A percentile compares a stretch with the other conserved stretches of the same genome.
Evolutionary conservation across 2,888 invertebrate genomes (phyloP).

Genomic region (Drosophila hamatofila): DNA sequence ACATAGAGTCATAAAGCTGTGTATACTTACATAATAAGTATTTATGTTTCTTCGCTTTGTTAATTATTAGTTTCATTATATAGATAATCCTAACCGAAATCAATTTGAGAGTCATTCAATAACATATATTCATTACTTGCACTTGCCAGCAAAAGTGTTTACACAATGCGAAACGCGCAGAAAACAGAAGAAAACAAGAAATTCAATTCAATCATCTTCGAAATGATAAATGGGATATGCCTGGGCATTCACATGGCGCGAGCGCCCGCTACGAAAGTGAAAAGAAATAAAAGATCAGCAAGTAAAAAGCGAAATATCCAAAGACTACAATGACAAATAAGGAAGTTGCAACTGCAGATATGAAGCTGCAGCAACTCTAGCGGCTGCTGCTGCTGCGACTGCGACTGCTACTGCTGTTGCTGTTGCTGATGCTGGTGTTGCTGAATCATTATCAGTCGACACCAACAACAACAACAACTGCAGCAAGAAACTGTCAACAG

Average conservation of each 20-base stretch:
- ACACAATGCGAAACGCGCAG: constrained; percentile 42
- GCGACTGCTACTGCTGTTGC: not conserved
- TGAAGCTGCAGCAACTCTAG: constrained; percentile 8
- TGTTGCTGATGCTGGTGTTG: constrained; percentile 35
- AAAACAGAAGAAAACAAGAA: constrained; percentile 37
- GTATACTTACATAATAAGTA: not conserved
- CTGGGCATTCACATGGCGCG: constrained; percentile 22
- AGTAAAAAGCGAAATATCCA: constrained; percentile 49
- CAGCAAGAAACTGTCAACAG: constrained; percentile 65
- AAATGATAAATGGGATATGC: constrained; percentile 42
- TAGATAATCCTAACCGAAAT: constrained; percentile 21
- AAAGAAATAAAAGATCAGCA: constrained; percentile 24
- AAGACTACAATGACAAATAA: constrained; percentile 79
- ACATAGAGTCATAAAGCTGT: not conserved
- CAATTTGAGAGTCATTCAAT: constrained; percentile 37
- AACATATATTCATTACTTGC: constrained; percentile 50
- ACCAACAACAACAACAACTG: constrained; percentile 16
- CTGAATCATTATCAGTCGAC: constrained; percentile 66
- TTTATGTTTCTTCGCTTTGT: not conserved
- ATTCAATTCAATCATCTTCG: constrained; percentile 52
- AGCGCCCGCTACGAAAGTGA: constrained; percentile 37
- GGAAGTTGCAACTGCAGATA: constrained; percentile 61
- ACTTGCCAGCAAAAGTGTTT: constrained; percentile 49
- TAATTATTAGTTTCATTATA: constrained; percentile 9
- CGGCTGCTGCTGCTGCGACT: not conserved